phyloP scores from a whole-genome alignment of 1,140 invertebrate genomes.

The Diorhabda elongata region DNA sequence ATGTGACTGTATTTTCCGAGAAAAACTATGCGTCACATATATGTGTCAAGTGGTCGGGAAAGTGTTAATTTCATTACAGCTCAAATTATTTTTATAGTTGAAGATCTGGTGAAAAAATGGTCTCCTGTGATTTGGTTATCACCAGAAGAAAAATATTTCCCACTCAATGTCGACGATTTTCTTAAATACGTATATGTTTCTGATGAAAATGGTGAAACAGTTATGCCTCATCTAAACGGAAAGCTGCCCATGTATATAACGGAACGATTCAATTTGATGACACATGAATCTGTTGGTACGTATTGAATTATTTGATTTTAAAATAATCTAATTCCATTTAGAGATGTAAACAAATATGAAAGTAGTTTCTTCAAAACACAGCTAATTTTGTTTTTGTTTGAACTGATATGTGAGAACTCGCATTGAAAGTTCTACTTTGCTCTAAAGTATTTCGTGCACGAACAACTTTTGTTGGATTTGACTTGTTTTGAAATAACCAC shows the following conservation, averaged over 20 bases:
- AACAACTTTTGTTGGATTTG: too few relatives aligned
- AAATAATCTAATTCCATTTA: too few relatives aligned
- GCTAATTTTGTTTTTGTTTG: too few relatives aligned
- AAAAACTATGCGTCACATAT: too few relatives aligned
- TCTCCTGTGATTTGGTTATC: slow-evolving; percentile 62
- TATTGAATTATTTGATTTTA: background rate
- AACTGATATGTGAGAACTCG: too few relatives aligned
- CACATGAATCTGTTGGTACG: slow-evolving; percentile 51
- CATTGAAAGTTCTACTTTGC: background rate
- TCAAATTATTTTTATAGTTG: slow-evolving; percentile 27
- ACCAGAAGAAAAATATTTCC: slow-evolving; percentile 60
- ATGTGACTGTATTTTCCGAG: too few relatives aligned
- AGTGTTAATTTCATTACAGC: background rate
- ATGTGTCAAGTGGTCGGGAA: too few relatives aligned
- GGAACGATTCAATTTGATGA: slow-evolving; percentile 52
- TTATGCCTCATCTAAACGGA: slow-evolving; percentile 18
- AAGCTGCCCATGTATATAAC: slow-evolving; percentile 40
- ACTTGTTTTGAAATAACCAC: too few relatives aligned
- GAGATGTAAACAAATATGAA: too few relatives aligned
- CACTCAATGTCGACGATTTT: slow-evolving; percentile 58
- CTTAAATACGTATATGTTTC: slow-evolving; percentile 54
- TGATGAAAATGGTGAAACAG: slow-evolving; percentile 31
- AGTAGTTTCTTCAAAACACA: too few relatives aligned
- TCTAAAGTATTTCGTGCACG: too few relatives aligned
- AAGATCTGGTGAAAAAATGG: slow-evolving; percentile 49